These are phyloP conservation scores for Gila robusta DNA, from an alignment of 2,797 vertebrate genomes.

Conservation along the genomic window DNA sequence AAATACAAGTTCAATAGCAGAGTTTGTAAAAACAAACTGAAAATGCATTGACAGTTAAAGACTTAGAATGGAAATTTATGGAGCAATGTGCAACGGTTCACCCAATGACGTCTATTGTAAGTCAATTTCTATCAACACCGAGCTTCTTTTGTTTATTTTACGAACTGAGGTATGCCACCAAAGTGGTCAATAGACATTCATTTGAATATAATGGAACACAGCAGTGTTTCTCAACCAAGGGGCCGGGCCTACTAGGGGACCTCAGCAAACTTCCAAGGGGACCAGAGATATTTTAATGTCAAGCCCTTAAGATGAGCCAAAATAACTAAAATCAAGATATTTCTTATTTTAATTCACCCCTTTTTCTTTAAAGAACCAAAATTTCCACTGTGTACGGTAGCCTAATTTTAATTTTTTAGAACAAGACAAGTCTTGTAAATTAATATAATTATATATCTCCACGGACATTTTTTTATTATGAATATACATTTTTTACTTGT, in stretches of 20 bases:
- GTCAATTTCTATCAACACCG: not conserved
- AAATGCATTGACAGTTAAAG: slow-evolving; percentile 13
- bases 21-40: slow-evolving; percentile 3
- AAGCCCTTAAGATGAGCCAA: not conserved
- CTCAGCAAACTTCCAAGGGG: not conserved
- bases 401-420: too few species aligned
- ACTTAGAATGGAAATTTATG: not conserved
- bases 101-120: not conserved
- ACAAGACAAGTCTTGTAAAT: not conserved
- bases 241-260: not conserved
- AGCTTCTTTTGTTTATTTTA: not conserved
- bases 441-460: not conserved
- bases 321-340: not conserved
- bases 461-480: not conserved
- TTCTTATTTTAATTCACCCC: not conserved
- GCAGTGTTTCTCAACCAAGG: not conserved
- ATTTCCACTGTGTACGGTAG: too few species aligned
- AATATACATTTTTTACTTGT: too few species aligned
- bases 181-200: not conserved
- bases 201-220: not conserved
- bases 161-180: not conserved
- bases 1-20: not conserved
- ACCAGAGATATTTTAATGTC: not conserved
- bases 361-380: not conserved
- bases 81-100: not conserved